phyloP scores from a whole-genome alignment of 2,888 invertebrate genomes.

The Physocephala rufipes region DNA sequence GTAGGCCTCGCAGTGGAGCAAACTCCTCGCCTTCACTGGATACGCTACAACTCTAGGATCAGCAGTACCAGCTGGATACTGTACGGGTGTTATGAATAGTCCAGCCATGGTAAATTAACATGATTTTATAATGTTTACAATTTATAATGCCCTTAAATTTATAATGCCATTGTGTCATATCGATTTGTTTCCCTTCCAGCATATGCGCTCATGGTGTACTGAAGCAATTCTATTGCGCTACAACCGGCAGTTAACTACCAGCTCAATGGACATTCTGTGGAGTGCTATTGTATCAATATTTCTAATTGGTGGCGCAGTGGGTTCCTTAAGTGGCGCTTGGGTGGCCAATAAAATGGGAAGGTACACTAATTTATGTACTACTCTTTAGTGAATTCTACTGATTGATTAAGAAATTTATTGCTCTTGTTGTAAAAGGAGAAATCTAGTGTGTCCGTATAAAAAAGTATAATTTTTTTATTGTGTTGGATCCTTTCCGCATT shows the following conservation, averaged over 20 bases:
- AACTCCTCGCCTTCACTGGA: slow-evolving; percentile 72
- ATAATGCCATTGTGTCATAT: too few species aligned
- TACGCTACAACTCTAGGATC: slow-evolving; percentile 79
- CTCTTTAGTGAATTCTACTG: too few species aligned
- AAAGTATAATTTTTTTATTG: background rate
- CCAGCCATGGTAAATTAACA: slow-evolving; percentile 74
- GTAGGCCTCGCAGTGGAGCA: slow-evolving; percentile 53
- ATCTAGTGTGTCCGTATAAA: background rate
- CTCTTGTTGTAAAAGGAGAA: too few species aligned
- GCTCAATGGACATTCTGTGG: slow-evolving; percentile 75
- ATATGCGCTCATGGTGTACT: slow-evolving; percentile 80
- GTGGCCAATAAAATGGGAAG: slow-evolving; percentile 79
- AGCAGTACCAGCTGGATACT: slow-evolving; percentile 83
- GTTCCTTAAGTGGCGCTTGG: slow-evolving; percentile 81
- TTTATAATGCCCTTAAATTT: too few species aligned
- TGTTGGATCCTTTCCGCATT: too few species aligned
- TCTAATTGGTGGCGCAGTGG: slow-evolving; percentile 85
- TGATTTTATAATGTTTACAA: background rate
- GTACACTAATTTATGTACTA: slow-evolving; percentile 61
- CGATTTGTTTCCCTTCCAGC: too few species aligned
- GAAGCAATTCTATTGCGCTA: slow-evolving; percentile 73
- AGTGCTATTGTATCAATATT: slow-evolving; percentile 86
- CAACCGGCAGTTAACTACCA: slow-evolving; percentile 66
- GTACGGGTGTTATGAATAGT: slow-evolving; percentile 86
- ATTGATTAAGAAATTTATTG: too few species aligned